phyloP scores from a whole-genome alignment of 1,140 invertebrate genomes.

The Zophobas atratus region DNA sequence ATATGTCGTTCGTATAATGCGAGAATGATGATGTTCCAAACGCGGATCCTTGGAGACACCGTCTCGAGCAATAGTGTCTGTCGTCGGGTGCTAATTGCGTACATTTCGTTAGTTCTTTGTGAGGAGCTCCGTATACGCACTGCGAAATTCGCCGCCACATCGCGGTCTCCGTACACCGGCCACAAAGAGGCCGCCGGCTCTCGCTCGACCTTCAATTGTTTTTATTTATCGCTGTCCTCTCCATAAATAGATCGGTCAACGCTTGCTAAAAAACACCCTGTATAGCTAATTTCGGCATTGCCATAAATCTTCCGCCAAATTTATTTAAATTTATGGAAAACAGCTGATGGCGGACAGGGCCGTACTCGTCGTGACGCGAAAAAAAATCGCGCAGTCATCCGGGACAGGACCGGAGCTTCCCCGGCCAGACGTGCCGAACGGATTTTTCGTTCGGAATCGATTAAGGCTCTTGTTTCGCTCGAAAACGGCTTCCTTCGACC shows the following conservation, averaged over 20 bases:
- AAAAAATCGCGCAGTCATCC: neutral
- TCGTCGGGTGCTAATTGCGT: too few species aligned
- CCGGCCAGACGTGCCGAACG: neutral
- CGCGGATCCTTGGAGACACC: too few species aligned
- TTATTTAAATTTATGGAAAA: constrained; percentile 3
- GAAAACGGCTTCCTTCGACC: neutral
- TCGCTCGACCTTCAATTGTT: neutral
- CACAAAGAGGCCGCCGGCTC: neutral
- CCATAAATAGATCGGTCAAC: neutral
- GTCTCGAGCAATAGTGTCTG: too few species aligned
- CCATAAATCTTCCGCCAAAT: neutral
- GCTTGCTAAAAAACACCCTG: neutral
- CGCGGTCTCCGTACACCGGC: too few species aligned
- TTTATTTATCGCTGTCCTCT: neutral
- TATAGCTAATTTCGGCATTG: neutral
- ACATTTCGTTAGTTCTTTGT: too few species aligned
- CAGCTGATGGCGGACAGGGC: neutral
- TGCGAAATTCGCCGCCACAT: too few species aligned
- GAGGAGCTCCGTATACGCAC: too few species aligned
- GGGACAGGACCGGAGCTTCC: neutral
- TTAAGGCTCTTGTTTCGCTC: neutral
- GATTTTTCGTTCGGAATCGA: neutral
- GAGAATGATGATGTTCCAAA: too few species aligned
- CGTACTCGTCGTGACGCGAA: neutral
- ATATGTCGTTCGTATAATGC: too few species aligned